phyloP scores from a whole-genome alignment of 2,888 invertebrate species.

The Pediacus dermestoides region DNA sequence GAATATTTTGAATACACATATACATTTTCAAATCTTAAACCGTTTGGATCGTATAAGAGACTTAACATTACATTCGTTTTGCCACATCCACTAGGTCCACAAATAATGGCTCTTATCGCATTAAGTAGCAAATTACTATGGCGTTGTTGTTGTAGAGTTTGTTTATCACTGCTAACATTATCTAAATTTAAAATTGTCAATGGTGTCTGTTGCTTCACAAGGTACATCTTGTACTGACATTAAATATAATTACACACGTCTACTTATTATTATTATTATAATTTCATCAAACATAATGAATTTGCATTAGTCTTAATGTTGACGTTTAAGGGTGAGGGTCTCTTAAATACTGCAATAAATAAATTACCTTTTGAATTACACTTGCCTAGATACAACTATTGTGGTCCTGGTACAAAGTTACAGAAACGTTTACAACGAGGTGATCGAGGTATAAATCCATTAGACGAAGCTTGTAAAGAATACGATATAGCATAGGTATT shows the following conservation, averaged over 20 bases:
- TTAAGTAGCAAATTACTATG: slow-evolving; percentile 13
- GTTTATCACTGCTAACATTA: no score
- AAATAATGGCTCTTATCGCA: slow-evolving; percentile 12
- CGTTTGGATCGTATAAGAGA: slow-evolving; percentile 13
- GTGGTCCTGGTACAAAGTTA: slow-evolving; percentile 32
- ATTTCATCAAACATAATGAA: no score
- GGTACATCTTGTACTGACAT: not conserved
- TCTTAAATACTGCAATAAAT: slow-evolving; percentile 27
- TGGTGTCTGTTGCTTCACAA: slow-evolving; percentile 3
- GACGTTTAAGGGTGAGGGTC: slow-evolving; percentile 19
- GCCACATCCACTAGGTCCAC: slow-evolving; percentile 9
- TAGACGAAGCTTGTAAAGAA: no score
- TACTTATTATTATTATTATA: no score
- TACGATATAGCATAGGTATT: no score
- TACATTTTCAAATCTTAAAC: no score
- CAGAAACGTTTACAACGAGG: slow-evolving; percentile 33
- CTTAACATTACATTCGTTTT: slow-evolving; percentile 16
- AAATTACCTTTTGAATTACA: slow-evolving; percentile 29
- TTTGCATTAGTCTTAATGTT: no score
- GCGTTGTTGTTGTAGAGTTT: slow-evolving; percentile 6
- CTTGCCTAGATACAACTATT: slow-evolving; percentile 24
- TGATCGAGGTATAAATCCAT: slow-evolving; percentile 37
- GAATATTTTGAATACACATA: no score
- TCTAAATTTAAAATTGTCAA: slow-evolving; percentile 9
- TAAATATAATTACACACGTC: no score